These are phyloP conservation scores for Drosophila stalkeri DNA, from an alignment of 2,888 invertebrate genomes.

Conservation along the genomic window DNA sequence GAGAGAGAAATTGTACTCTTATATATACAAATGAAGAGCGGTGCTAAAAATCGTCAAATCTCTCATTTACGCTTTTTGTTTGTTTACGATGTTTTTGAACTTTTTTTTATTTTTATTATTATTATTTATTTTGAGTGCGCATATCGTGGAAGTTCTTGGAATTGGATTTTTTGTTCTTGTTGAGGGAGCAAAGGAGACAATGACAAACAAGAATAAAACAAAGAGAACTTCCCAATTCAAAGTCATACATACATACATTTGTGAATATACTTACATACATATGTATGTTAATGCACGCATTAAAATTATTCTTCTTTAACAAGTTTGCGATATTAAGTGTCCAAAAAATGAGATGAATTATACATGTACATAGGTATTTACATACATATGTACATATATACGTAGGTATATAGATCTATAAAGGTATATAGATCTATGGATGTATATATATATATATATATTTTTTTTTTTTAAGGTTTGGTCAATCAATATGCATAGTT, in stretches of 20 bases:
- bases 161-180: slow-evolving; percentile 17
- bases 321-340: background rate
- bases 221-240: slow-evolving; percentile 11
- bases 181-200: slow-evolving; percentile 9
- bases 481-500: too few species aligned
- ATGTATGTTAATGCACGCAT: background rate
- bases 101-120: background rate
- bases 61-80: background rate
- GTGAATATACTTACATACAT: background rate
- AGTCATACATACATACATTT: background rate
- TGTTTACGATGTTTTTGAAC: slow-evolving; percentile 40
- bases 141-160: slow-evolving; percentile 40
- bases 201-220: slow-evolving; percentile 23
- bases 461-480: too few species aligned
- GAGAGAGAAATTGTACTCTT: background rate
- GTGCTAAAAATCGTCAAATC: background rate
- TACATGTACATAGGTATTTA: background rate
- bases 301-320: background rate
- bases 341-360: background rate
- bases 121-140: background rate
- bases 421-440: too few species aligned
- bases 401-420: background rate
- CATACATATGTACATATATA: background rate
- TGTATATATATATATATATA: too few species aligned
- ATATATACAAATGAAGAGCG: background rate